phyloP scores from a whole-genome alignment of 2,797 vertebrate genomes.

The Choloepus didactylus region DNA sequence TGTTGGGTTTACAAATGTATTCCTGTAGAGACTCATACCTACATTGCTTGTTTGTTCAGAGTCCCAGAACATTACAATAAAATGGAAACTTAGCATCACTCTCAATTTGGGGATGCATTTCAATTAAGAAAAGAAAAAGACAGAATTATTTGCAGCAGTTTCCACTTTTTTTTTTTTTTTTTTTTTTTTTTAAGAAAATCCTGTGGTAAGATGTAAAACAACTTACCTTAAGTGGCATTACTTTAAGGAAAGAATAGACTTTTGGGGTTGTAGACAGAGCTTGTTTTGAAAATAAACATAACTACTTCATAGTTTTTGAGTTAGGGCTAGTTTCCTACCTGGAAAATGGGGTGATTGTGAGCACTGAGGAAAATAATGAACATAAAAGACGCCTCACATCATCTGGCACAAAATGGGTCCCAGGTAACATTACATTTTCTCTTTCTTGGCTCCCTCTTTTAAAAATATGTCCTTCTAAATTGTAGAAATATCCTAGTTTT shows the following conservation, averaged over 20 bases:
- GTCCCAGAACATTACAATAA: not conserved
- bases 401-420: not conserved
- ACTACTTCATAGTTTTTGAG: not conserved
- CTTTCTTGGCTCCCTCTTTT: not conserved
- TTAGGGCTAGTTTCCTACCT: not conserved
- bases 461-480: conserved; percentile 1
- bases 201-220: not conserved
- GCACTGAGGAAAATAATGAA: not conserved
- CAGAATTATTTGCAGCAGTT: conserved; percentile 13
- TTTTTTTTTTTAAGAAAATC: not conserved
- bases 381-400: not conserved
- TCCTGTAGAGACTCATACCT: not conserved
- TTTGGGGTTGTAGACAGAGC: not conserved
- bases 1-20: not conserved
- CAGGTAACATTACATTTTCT: not conserved
- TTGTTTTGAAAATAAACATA: conserved; percentile 17
- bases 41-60: not conserved
- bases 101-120: not conserved
- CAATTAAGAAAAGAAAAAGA: conserved; percentile 29
- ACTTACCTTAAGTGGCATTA: not conserved
- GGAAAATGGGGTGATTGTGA: not conserved
- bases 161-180: not conserved
- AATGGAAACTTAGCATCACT: not conserved
- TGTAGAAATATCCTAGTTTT: not conserved
- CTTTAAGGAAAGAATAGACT: not conserved